phyloP scores from a whole-genome alignment of 2,888 invertebrate genomes.

The Gastrophysa polygoni region DNA sequence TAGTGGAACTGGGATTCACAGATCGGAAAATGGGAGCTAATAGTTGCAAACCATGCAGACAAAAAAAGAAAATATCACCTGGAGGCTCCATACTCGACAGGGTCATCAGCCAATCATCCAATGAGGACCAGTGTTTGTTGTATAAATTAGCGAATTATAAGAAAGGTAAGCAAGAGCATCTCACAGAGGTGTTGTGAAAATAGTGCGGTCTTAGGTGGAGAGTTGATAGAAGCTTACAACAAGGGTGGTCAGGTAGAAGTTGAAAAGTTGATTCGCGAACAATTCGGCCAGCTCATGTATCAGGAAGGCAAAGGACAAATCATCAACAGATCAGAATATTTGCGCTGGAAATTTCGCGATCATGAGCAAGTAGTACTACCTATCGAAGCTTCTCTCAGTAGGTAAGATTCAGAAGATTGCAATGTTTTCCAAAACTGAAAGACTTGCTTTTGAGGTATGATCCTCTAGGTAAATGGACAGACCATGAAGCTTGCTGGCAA shows the following conservation, averaged over 20 bases:
- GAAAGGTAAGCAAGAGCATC: conserved; percentile 64
- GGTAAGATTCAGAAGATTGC: conserved; percentile 67
- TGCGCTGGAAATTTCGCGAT: conserved; percentile 89
- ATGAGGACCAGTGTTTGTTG: conserved; percentile 83
- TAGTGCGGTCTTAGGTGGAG: conserved; percentile 66
- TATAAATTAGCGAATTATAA: conserved; percentile 91
- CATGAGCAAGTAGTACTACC: conserved; percentile 84
- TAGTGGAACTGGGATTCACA: background rate
- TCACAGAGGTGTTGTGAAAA: too few species aligned
- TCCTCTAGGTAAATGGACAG: conserved; percentile 85
- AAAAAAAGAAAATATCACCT: conserved; percentile 58
- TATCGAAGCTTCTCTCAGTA: conserved; percentile 83
- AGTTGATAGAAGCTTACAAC: conserved; percentile 85
- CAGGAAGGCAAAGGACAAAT: conserved; percentile 82
- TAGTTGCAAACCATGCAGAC: conserved; percentile 57
- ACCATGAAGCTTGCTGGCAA: conserved; percentile 97
- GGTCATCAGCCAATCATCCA: conserved; percentile 87
- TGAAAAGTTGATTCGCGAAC: conserved; percentile 82
- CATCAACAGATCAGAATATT: conserved; percentile 86
- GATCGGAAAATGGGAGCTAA: conserved; percentile 56
- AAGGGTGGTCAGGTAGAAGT: conserved; percentile 83
- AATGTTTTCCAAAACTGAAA: background rate
- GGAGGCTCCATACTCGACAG: conserved; percentile 85
- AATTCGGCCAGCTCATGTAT: conserved; percentile 89
- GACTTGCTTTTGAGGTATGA: conserved; percentile 66